phyloP scores from a whole-genome alignment of 2,888 invertebrate genomes.

The Horisme vitalbata region DNA sequence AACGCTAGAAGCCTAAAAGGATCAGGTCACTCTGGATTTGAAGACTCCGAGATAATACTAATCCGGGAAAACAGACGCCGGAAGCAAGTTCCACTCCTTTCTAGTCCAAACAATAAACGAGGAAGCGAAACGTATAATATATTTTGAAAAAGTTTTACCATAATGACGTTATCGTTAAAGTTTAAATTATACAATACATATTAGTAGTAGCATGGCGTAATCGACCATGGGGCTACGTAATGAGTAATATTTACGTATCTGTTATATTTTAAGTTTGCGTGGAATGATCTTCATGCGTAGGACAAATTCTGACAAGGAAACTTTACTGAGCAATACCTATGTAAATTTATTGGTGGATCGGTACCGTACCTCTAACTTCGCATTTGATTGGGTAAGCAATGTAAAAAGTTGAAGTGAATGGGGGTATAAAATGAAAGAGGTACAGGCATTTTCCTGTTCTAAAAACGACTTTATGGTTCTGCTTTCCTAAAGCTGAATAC shows the following conservation, averaged over 20 bases:
- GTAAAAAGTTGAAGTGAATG: conserved; percentile 32
- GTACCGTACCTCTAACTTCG: conserved; percentile 25
- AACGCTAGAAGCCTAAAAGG: too few relatives aligned
- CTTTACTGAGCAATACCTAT: conserved; percentile 55
- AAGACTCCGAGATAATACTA: too few relatives aligned
- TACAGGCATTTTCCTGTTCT: conserved; percentile 16
- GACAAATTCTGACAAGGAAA: conserved; percentile 46
- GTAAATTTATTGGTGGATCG: conserved; percentile 42
- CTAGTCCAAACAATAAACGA: too few relatives aligned
- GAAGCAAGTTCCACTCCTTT: too few relatives aligned
- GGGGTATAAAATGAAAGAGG: conserved; percentile 29
- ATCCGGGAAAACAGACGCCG: too few relatives aligned
- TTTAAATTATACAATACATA: too few relatives aligned
- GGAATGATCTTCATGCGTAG: conserved; percentile 52
- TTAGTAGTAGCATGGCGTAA: too few relatives aligned
- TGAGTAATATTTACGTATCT: conserved; percentile 54
- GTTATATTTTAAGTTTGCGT: conserved; percentile 47
- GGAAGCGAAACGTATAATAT: too few relatives aligned
- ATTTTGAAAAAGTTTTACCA: too few relatives aligned
- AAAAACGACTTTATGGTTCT: conserved; percentile 5
- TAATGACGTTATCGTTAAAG: too few relatives aligned
- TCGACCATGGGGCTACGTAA: too few relatives aligned
- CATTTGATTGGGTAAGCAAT: conserved; percentile 33
- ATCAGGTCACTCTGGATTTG: too few relatives aligned
- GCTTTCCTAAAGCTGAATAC: not conserved